Evolutionary conservation across 2,888 invertebrate genomes (phyloP), one percentile per base, ranked within the genome.

Genomic region (Troglohyphantes excavatus): DNA sequence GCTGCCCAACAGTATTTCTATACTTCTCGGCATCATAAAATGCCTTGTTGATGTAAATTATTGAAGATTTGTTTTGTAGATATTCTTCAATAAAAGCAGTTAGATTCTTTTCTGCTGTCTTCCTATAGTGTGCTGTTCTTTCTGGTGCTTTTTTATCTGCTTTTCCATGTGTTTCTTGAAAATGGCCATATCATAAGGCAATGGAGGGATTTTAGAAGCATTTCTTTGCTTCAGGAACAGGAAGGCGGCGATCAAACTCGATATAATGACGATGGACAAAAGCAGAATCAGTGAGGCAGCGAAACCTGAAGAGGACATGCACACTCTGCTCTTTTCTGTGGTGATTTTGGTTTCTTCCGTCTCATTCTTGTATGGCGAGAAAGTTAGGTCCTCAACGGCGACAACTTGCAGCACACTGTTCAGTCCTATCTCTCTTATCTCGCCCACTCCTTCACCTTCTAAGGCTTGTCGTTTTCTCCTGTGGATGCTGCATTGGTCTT

Each of bases 291-390:
- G 94, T 27, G 97, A 97, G 43, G 97, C 96, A 61, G 97, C 96
- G 93, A 98, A 98, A 11, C 98, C 97, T 17, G 97, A 96, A 2
- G 97, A 97, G 0, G 98, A 97, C 97, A 98, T 97, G 94, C 98
- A 98, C 91, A 98, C 97, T 6, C 90, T 23, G 27, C 79, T 91
- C 29, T 92, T 92, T 21, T 91, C 90, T 1, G 75, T 76, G n/a
- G 59, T 83, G 9, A 91, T 86, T 53, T 87, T 84, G 2, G 79
- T 61, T 1, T 59, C 72, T 6, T 91, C 86, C 0, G 90, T 90
- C 23, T 86, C 70, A 27, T 90, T 90, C 33, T 84, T 84, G 63
- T 59, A 90, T 19, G 86, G 86, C 0, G 86, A 86, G 19, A 90
- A 98, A 86, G 97, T 96, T 84, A 98, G 94, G 93, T 98, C 98